These are phyloP conservation scores for Eleginops maclovinus DNA, from an alignment of 2,113 vertebrate species.

Conservation along the genomic window DNA sequence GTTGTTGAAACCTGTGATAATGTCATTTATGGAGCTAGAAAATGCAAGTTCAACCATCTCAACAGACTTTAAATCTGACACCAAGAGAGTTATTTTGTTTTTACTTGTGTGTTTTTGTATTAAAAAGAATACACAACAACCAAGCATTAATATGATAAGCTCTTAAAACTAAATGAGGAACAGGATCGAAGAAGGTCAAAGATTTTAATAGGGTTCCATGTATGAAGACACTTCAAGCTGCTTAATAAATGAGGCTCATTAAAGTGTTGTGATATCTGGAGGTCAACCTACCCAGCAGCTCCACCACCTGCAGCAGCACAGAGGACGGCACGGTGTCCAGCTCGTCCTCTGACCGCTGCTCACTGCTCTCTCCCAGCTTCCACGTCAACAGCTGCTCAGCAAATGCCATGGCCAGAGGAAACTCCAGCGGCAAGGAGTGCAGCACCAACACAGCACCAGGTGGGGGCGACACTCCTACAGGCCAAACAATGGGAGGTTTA, in stretches of 20 bases:
- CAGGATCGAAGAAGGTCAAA: no score
- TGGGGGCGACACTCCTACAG: conserved; percentile 93
- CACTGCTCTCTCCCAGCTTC: conserved; percentile 88
- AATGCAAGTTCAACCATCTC: no score
- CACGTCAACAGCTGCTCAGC: conserved; percentile 95
- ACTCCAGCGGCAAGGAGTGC: conserved; percentile 96
- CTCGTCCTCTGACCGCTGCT: conserved; percentile 91
- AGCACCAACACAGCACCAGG: conserved; percentile 93
- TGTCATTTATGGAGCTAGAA: neutral
- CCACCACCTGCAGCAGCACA: conserved; percentile 94
- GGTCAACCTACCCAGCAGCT: conserved; percentile 89
- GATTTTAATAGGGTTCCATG: no score
- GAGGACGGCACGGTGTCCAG: conserved; percentile 91
- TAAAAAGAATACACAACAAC: no score
- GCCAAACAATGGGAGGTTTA: conserved; percentile 4
- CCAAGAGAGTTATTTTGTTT: no score
- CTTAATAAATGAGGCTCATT: neutral
- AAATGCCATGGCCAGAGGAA: conserved; percentile 96
- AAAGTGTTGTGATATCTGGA: neutral
- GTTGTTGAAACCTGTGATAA: neutral
- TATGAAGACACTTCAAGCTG: no score
- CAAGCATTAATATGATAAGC: no score
- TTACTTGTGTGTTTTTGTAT: no score
- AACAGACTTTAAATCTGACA: no score
- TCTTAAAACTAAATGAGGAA: no score